phyloP scores from a whole-genome alignment of 2,113 vertebrate species.

The Triplophysa tibetana region DNA sequence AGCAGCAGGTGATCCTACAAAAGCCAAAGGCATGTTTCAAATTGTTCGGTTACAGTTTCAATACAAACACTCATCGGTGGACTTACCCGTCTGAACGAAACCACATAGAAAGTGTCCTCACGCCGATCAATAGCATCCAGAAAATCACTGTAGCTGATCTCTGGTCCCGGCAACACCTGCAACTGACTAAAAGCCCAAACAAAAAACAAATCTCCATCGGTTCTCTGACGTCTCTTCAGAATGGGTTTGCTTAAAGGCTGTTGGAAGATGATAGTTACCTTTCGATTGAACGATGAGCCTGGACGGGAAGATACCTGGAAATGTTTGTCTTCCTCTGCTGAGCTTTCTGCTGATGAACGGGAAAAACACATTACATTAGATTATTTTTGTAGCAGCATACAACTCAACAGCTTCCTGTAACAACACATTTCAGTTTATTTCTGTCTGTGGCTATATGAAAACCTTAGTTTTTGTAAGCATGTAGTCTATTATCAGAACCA shows the following conservation, averaged over 20 bases:
- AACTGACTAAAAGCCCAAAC: conserved; percentile 73
- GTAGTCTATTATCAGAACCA: no score
- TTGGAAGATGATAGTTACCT: conserved; percentile 63
- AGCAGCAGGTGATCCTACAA: conserved; percentile 85
- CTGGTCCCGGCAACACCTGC: conserved; percentile 83
- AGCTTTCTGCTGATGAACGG: conserved; percentile 72
- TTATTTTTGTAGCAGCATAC: neutral
- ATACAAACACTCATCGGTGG: no score
- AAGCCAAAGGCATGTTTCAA: neutral
- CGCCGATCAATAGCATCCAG: conserved; percentile 87
- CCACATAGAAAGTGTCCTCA: conserved; percentile 90
- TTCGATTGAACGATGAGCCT: conserved; percentile 72
- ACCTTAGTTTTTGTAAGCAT: no score
- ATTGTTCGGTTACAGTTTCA: no score
- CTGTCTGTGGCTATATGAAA: no score
- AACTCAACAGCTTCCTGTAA: neutral
- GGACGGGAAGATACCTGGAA: conserved; percentile 79
- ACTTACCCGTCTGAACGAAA: conserved; percentile 87
- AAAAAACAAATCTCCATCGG: neutral
- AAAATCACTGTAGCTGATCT: conserved; percentile 84
- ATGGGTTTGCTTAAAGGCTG: neutral
- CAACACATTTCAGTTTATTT: no score
- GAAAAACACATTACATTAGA: neutral
- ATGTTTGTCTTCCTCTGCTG: conserved; percentile 77
- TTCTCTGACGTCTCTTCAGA: neutral